Base-by-base conservation (phyloP, 53 echinoderm and acorn worm species). In the Zoroaster sp. region DNA sequence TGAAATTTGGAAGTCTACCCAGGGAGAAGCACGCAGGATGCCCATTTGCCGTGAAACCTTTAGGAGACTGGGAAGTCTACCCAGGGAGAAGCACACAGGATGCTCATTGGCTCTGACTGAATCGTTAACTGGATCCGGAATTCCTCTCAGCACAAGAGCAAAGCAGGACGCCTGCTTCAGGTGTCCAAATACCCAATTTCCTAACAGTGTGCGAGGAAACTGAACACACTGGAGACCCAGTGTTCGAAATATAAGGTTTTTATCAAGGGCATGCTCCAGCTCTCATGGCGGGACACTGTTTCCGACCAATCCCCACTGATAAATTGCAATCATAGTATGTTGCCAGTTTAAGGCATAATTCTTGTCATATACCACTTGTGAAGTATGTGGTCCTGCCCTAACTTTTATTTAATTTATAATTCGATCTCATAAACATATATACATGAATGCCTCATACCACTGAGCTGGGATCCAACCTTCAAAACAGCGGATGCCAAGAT, bases 41-140 rank as follows among this genome's bases (percentile, higher is more conserved):
- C 85, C 47, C 17, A 25, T 30, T 30, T 4, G 71, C 63, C 28
- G 25, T 59, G 25, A 28, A 28, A 59, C 63, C 28, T 59, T 59
- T 3, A 9, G 63, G 28, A 28, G 63, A 28, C 63, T 25, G 28
- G 63, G 63, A 59, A 47, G 17, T 70, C 71, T 35, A 28, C 70
- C 71, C 37, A 36, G 71, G 5, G 35, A 37, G 71, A 71, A 37
- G 18, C 38, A 37, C 18, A 33, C 35, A 59, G 63, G 63, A 59
- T 59, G 63, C 25, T 28, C 63, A 28, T 28, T 59, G 63, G 25
- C 63, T 21, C 21, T 59, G 63, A 59, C 70, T 14, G 20, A 69
- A 71, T 85, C 85, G 5, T 70, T 85, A 85, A 85, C 85, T 47
- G 85, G 85, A 85, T 85, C 49, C 85, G 85, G 85, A 85, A 85